phyloP scores from a whole-genome alignment of 1,140 invertebrate species.

The Anastatus disparis region DNA sequence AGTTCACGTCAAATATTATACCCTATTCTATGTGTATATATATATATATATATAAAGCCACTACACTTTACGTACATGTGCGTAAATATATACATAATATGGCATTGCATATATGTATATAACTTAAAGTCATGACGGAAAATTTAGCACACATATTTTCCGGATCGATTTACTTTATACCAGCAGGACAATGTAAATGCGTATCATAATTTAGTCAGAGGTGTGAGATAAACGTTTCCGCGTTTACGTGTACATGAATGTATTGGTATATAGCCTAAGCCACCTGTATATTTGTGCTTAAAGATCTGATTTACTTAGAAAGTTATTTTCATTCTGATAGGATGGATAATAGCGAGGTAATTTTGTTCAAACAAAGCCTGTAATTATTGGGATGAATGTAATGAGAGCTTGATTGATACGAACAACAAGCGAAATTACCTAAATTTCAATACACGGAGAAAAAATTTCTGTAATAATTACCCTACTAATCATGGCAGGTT shows the following conservation, averaged over 20 bases:
- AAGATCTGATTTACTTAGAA: neutral
- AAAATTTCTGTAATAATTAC: no score
- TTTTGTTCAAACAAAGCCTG: constrained; percentile 19
- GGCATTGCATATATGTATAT: no score
- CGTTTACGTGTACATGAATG: neutral
- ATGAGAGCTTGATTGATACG: no score
- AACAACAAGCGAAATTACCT: no score
- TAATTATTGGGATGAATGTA: constrained; percentile 26
- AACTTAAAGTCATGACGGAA: no score
- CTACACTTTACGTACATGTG: neutral
- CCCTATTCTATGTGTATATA: no score
- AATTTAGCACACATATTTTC: constrained; percentile 25
- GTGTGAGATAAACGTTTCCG: constrained; percentile 24
- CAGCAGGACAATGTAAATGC: constrained; percentile 2
- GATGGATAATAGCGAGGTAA: constrained; percentile 16
- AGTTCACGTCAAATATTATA: constrained; percentile 2
- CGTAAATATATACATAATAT: neutral
- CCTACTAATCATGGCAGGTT: no score
- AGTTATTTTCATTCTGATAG: neutral
- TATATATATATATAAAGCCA: no score
- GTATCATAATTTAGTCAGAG: constrained; percentile 26
- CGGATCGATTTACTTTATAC: constrained; percentile 1
- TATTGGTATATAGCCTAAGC: no score
- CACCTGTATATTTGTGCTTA: neutral
- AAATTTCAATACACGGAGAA: no score